Base-by-base conservation (phyloP, 1,140 invertebrate genomes). In the Polypedilum vanderplanki region DNA sequence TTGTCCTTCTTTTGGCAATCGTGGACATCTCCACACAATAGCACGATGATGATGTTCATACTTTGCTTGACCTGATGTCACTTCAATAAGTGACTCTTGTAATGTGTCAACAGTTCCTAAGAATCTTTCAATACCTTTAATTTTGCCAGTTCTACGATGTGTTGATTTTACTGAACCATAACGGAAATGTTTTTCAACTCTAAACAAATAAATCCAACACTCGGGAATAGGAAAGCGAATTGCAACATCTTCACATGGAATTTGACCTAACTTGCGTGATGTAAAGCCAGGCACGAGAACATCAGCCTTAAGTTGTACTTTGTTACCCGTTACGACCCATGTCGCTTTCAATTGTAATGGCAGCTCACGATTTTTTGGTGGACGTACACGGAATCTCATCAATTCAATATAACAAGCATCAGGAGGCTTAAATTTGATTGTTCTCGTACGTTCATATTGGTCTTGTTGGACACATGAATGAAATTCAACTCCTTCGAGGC, bases 371-470 rank as follows among this genome's bases (percentile, higher is more conserved):
- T 98, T 98, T 83, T 93, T 93, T 33, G 96, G 96, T 67, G 97
- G 96, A 78, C 97, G 88, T 46, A 99, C 91, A 75, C 98, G 89
- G 86, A 99, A 99, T 78, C 98, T 87, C 90, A 99, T 90, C 79
- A 99, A 85, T 86, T 98, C 96, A 80, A 98, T 95, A 83, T 98
- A 98, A 84, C 95, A 98, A 78, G 96, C 98, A 88, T 99, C 98
- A 17, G 98, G 95, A 74, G 98, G 98, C 83, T 96, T 95, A 85
- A 99, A 97, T 85, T 94, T 95, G 82, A 99, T 95, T 76, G 94
- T 93, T 83, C 94, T 91, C 5, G 91, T 92, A 75, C 90, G 90
- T 75, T 96, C 90, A 83, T 97, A 99, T 77, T 96, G 94, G 74
- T 95, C 90, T 78, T 92, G 90, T 80, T 98, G 92, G 8, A 99